Conservation (phyloP, 2,888 invertebrate genomes). For the Dendrolimus pini region DNA sequence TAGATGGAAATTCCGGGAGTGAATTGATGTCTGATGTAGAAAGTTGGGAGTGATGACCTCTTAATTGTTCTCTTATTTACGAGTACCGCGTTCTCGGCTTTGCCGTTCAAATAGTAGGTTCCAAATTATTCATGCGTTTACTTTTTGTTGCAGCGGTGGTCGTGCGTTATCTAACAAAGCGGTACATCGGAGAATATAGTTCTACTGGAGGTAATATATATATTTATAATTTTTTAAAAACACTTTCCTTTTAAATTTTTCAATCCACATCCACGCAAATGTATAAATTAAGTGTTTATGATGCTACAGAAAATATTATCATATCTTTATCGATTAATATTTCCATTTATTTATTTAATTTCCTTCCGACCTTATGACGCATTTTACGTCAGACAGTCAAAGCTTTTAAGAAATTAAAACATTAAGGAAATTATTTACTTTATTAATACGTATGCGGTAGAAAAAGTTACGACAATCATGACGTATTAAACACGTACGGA, state of each 20-base stretch:
- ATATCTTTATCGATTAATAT: background rate
- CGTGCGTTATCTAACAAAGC: constrained; percentile 86
- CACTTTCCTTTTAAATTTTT: background rate
- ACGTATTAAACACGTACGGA: background rate
- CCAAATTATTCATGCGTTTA: constrained; percentile 26
- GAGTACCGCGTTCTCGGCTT: constrained; percentile 21
- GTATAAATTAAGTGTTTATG: background rate
- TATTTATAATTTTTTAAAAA: constrained; percentile 4
- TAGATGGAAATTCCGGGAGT: constrained; percentile 57
- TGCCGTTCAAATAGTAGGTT: constrained; percentile 23
- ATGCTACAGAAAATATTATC: background rate
- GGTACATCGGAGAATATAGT: constrained; percentile 89
- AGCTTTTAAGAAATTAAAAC: constrained; percentile 26
- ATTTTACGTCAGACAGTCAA: constrained; percentile 28
- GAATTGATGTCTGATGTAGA: constrained; percentile 59
- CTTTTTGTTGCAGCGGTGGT: constrained; percentile 84
- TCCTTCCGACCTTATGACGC: constrained; percentile 48
- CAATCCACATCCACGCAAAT: background rate
- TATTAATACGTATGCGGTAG: constrained; percentile 2
- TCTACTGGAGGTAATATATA: constrained; percentile 85
- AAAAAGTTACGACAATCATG: background rate
- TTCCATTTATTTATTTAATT: constrained; percentile 14
- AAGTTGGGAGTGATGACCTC: constrained; percentile 61
- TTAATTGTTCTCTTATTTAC: constrained; percentile 39
- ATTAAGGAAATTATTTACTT: constrained; percentile 27